Base-by-base conservation (phyloP, 1,140 invertebrate species). In the Sycobia sp. region DNA sequence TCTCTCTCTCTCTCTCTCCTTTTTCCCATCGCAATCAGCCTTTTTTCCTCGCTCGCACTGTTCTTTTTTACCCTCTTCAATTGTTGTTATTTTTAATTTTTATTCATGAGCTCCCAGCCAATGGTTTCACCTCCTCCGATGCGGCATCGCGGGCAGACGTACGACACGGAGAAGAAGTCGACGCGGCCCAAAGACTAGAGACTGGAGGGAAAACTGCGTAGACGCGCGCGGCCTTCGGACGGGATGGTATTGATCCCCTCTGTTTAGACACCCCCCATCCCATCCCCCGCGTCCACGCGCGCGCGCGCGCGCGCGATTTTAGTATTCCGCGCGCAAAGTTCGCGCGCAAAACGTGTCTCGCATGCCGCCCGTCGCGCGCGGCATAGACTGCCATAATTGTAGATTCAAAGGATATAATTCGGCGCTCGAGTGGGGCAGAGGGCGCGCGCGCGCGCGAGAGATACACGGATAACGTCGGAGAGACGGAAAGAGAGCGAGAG, bases 401-500 rank as follows among this genome's bases (percentile, higher is more conserved):
- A 80, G 74, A 80, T 81, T 81, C 78, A 80, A 80, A 79, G 79
- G 78, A 80, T 78, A 78, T 79, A 79, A 79, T 80, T 79, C 73
- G 71, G 65, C 34, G 53, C 49, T 55, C 59, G 51, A 49, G 61
- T 25, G 46, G 18, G 18, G n/a, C 36, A 53, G 41, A 16, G 53
- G 3, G 20, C 4, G 27, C 4, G 14, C 13, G 56, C 8, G 44
- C 25, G 43, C 36, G 43, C 16, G 25, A 11, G 11, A 32, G 29
- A 4, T n/a, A n/a, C n/a, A 50, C 22, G n/a, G 47, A 50, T 10
- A 7, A 14, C 7, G 7, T 14, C 7, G 38, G 7, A 18, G 13
- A n/a, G 54, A 41, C 25, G 36, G 41, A n/a, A n/a, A 41, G 60
- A 61, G 16, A 47, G 38, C 25, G 43, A 39, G 50, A 62, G 27